These are phyloP conservation scores for Todiramphus chloris DNA, from an alignment of 2,113 vertebrate species.

Conservation along the genomic window DNA sequence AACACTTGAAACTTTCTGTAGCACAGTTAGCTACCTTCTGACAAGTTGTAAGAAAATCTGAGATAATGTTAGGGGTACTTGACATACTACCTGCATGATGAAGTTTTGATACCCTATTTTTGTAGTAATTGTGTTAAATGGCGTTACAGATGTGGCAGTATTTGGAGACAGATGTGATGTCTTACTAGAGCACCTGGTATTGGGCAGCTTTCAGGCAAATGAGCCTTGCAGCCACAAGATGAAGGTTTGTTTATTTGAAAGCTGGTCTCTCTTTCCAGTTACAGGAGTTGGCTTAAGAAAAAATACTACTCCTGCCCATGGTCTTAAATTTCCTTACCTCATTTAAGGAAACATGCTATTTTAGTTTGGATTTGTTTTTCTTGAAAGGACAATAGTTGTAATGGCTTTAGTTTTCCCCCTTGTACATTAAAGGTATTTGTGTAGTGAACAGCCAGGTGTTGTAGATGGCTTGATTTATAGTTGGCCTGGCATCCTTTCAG, in stretches of 20 bases:
- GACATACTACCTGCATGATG: not conserved
- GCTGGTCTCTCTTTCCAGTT: not conserved
- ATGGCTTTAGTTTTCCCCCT: not conserved
- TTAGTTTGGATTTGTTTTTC: not conserved
- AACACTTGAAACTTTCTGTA: not conserved
- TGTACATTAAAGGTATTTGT: not conserved
- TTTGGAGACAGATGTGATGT: accelerated
- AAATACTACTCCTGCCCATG: not conserved
- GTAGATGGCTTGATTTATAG: not conserved
- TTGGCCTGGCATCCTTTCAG: not conserved
- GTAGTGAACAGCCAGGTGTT: not conserved
- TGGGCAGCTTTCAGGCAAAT: not conserved
- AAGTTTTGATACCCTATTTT: not conserved
- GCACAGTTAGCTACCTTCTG: not conserved
- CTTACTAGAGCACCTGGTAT: accelerated
- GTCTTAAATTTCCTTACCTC: not conserved
- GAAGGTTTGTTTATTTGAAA: not conserved
- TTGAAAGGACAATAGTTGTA: not conserved
- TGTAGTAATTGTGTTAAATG: not conserved
- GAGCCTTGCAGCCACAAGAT: not conserved
- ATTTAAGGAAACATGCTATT: accelerated
- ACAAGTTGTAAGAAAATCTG: not conserved
- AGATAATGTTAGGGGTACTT: not conserved
- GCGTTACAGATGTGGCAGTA: accelerated
- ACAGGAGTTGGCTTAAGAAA: not conserved